Evolutionary conservation across 1,140 invertebrate genomes (phyloP).

Genomic region (Dreissena rostriformis): DNA sequence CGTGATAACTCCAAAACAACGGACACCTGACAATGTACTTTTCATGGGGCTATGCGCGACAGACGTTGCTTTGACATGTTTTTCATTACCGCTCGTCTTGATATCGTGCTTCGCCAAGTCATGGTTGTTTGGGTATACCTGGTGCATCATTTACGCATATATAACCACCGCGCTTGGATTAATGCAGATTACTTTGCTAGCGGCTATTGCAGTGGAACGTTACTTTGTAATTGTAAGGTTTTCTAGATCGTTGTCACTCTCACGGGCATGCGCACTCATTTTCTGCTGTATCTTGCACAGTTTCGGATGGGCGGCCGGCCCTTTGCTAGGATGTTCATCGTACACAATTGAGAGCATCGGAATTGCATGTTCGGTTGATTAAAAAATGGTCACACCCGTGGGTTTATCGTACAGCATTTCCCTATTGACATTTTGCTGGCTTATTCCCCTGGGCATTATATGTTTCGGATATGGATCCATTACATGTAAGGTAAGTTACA

Average conservation of each 20-base stretch:
- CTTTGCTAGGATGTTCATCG: conserved; percentile 33
- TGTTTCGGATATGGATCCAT: conserved; percentile 26
- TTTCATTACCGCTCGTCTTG: conserved; percentile 21
- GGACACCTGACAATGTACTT: conserved; percentile 25
- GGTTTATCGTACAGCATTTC: conserved; percentile 12
- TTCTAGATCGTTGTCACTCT: not conserved
- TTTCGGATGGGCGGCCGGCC: conserved; percentile 13
- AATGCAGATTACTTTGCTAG: conserved; percentile 20
- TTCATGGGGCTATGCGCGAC: conserved; percentile 13
- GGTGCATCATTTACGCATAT: conserved; percentile 31
- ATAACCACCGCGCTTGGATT: conserved; percentile 19
- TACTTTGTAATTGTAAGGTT: conserved; percentile 23
- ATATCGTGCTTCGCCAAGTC: conserved; percentile 4
- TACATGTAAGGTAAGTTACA: conserved; percentile 19
- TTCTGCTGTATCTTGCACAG: not conserved
- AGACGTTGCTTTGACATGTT: conserved; percentile 11
- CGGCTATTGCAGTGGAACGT: conserved; percentile 18
- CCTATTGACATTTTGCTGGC: conserved; percentile 19
- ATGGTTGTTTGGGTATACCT: conserved; percentile 16
- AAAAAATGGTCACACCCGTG: not conserved
- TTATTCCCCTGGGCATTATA: conserved; percentile 20
- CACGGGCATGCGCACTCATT: not conserved
- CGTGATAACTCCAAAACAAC: not conserved
- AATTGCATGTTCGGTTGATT: conserved; percentile 34
- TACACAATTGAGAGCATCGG: conserved; percentile 23